Percentiles rank a stretch among this genome's conserved stretches.
These are phyloP conservation scores for Chrysomallon squamiferum DNA, from an alignment of 1,140 invertebrate genomes.

Conservation along the genomic window DNA sequence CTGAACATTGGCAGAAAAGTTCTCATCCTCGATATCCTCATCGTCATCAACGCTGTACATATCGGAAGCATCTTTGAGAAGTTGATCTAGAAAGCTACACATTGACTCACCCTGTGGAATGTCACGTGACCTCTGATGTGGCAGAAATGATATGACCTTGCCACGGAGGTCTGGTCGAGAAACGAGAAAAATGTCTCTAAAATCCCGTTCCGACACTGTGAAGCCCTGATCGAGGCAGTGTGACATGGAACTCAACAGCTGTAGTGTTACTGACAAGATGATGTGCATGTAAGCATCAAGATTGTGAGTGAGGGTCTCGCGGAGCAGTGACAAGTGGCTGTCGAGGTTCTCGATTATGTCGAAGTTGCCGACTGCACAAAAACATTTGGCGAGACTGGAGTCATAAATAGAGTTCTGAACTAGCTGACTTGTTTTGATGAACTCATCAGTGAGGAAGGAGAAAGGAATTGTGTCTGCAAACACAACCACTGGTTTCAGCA, in stretches of 20 bases:
- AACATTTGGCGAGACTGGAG: constrained; percentile 27
- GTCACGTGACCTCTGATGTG: constrained; percentile 42
- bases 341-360: constrained; percentile 48
- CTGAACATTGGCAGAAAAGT: constrained; percentile 12
- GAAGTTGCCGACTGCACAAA: constrained; percentile 27
- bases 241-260: constrained; percentile 54
- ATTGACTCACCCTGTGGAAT: constrained; percentile 46
- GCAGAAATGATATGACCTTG: constrained; percentile 49
- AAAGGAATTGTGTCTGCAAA: constrained; percentile 52
- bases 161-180: constrained; percentile 41
- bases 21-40: constrained; percentile 24
- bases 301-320: constrained; percentile 38
- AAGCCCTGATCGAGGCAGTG: constrained; percentile 54
- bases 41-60: constrained; percentile 30
- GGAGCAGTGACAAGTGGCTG: constrained; percentile 36
- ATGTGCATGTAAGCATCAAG: constrained; percentile 39
- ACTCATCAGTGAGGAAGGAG: constrained; percentile 49
- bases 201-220: constrained; percentile 45
- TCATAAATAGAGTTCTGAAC: constrained; percentile 46
- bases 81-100: constrained; percentile 46
- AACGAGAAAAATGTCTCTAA: constrained; percentile 49
- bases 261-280: constrained; percentile 43
- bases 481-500: constrained; percentile 46
- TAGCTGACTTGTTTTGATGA: constrained; percentile 52
- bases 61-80: constrained; percentile 36